Base-by-base conservation (phyloP, 2,888 invertebrate genomes). In the Caenorhabditis becei region DNA sequence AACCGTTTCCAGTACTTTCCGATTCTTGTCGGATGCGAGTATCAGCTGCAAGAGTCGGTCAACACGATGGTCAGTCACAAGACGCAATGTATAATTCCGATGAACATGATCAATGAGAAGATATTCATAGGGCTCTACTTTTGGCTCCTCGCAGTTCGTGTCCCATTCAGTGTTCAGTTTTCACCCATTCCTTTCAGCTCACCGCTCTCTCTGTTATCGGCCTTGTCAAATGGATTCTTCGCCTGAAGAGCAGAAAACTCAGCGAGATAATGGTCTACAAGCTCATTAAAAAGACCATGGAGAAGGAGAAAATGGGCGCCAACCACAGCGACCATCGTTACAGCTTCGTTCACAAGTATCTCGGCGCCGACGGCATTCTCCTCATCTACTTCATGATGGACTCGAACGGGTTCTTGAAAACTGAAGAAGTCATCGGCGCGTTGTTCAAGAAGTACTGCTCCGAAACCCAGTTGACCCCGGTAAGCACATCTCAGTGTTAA, bases 41-140 rank as follows among this genome's bases (percentile, higher is more conserved):
- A 77, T 59, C 54, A 74, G 14, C 20, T 62, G 11, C 58, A 53
- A 11, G 71, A 70, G 24, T 75, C 75, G n/a, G 49, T 80, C 26
- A 37, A 47, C 20, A 49, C 32, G 4, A 23, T 70, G 23, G 53
- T 69, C 10, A 62, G 41, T n/a, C 58, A 61, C 49, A 75, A 62
- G 26, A 49, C 83, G 0, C 83, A 80, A 24, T 86, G 86, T 67
- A 70, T 86, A 10, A 71, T 86, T 51, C 84, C 83, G 58, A 49
- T 84, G 79, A 86, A 85, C 66, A 74, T 82, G 58, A 77, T 84
- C 66, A 84, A 85, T 72, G 86, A 87, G 61, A 85, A 85, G 51
- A 59, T 87, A 2, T 87, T 82, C 79, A 66, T 84, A 5, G 70
- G 82, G 18, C 37, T 86, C 18, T 87, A 82, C 51, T 78, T 86